A percentile compares a stretch with the other conserved stretches of the same genome.
Conservation (phyloP, 2,888 invertebrate genomes). For the Apodemia mormo region DNA sequence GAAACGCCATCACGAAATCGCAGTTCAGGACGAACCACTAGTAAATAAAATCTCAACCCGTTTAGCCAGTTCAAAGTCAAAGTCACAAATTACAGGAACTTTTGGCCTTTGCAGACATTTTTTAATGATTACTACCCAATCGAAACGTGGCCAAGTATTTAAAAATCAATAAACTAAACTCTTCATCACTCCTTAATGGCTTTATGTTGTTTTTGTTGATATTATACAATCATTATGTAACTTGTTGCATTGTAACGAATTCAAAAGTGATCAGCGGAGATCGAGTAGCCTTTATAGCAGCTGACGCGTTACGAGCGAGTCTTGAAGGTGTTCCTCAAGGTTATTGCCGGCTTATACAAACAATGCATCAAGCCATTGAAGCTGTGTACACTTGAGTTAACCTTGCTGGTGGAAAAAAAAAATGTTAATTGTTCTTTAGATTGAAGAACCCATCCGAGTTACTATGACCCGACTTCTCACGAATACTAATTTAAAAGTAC, state of each 20-base stretch:
- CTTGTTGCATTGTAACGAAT: conserved; percentile 5
- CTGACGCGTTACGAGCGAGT: conserved; percentile 37
- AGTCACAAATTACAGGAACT: no score
- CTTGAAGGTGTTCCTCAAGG: conserved; percentile 36
- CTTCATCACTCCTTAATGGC: neutral
- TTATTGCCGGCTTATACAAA: conserved; percentile 20
- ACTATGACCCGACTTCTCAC: no score
- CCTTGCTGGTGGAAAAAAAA: neutral
- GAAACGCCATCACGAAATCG: no score
- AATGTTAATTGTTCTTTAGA: neutral
- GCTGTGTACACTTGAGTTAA: conserved; percentile 24
- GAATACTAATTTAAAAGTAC: no score
- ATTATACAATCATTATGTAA: conserved; percentile 2
- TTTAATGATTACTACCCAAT: no score
- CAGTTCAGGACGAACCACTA: no score
- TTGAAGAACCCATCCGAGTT: no score
- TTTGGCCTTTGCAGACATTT: no score
- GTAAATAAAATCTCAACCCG: neutral
- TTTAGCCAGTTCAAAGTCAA: neutral
- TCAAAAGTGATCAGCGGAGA: conserved; percentile 20
- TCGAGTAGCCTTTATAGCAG: conserved; percentile 35
- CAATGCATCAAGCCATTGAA: neutral
- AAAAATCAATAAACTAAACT: no score
- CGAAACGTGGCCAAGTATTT: no score
- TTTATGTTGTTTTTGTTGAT: neutral